Base-by-base conservation (phyloP, 2,797 vertebrate genomes). In the Sebastes iracundus region DNA sequence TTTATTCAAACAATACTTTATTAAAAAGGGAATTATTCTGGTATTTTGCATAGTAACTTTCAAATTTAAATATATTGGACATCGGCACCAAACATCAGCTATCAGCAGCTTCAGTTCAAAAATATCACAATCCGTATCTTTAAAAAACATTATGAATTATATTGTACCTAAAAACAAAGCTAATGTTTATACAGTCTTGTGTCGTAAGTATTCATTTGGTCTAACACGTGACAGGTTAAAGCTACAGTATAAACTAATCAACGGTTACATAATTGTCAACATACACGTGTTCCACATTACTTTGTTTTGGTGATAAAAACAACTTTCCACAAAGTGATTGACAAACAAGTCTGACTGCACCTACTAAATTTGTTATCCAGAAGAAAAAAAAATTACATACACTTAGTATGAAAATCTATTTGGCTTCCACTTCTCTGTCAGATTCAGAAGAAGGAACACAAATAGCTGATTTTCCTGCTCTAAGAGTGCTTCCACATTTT, bases 1-100 rank as follows among this genome's bases (percentile, higher is more conserved):
- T 75, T 61, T 53, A 38, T 23, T 55, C 9, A 25, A 49, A 78
- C 23, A 69, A 32, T 27, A 23, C 58, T 83, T 73, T 59, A 79
- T 79, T 32, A 72, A 82, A 59, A 82, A 74, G n/a, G 33, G 11
- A 77, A 77, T 76, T 60, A 69, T 7, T 73, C 12, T 35, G 10
- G 10, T 59, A 53, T 30, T 42, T 89, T 93, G 84, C 91, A 92
- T 89, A 87, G 87, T 79, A 3, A 16, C 59, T 73, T 80, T 69
- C 5, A 42, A 60, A 62, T 65, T 46, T 0, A 75, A 83, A 65
- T 62, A 38, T 52, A 71, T 2, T 77, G 25, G n/a, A 80, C 62
- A 75, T 71, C 30, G 1, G 49, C 66, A 82, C 32, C 68, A 80
- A 70, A 72, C 61, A 66, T 52, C 14, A 55, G 13, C 81, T 82